Evolutionary conservation across 2,888 invertebrate genomes (phyloP), one percentile per base, ranked within the genome.

Genomic region (Amitus sp.): DNA sequence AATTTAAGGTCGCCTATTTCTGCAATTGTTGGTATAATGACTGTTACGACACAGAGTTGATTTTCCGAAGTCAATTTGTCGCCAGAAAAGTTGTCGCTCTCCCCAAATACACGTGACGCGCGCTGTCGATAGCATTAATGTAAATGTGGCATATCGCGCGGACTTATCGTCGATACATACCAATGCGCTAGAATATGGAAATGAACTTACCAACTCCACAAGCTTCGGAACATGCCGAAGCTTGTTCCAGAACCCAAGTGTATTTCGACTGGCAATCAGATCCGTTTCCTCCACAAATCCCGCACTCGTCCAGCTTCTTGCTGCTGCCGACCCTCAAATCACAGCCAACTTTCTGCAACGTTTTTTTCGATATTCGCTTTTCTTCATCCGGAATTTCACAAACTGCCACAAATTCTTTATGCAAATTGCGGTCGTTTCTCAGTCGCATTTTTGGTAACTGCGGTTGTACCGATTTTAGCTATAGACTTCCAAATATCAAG

Each of bases 221-320:
- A 50, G 94, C 92, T 61, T 90, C 92, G 4, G 96, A 95, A 80
- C 98, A 98, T 56, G 92, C 86, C 1, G 95, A 94, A 71, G 92
- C 89, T 65, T 91, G 89, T 52, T 91, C 89, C 66, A 94, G 88
- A 71, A 91, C 89, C 97, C 97, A 98, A 77, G 91, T 90, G 86
- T 94, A 95, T 66, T 93, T 86, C 33, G 92, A 91, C 72, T 91
- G 87, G 82, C 96, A 96, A 46, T 93, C 90, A 51, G 91, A 90
- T 40, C 94, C 94, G 82, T 95, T 94, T 6, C 95, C 95, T 0
- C 94, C 95, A 78, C 96, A 97, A 33, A 95, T 90, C 1, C 96
- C 96, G 77, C 96, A 97, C 71, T 88, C 89, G 84, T 96, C 96
- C 63, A 91, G 89, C 66, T 90, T 89, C 70, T 91, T 89, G 12